A percentile compares a stretch with the other conserved stretches of the same genome.
phyloP scores from a whole-genome alignment of 2,113 vertebrate genomes.

The Clarias batrachus region DNA sequence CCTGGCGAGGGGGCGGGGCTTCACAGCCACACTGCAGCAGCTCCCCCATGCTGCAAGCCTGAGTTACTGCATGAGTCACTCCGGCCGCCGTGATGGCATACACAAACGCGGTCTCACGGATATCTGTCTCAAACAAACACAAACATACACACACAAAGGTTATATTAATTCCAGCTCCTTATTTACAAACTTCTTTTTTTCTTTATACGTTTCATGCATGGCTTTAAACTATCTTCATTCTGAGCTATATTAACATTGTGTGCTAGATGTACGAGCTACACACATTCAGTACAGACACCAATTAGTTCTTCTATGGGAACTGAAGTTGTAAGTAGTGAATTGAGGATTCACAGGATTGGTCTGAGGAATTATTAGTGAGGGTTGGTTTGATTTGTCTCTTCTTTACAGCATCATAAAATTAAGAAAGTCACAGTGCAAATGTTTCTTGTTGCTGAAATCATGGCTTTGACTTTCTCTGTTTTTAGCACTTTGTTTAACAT shows the following conservation, averaged over 20 bases:
- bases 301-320: background rate
- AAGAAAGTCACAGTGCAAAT: background rate
- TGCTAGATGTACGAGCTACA: background rate
- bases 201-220: background rate
- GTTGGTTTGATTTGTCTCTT: background rate
- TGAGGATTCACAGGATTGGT: background rate
- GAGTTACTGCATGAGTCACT: constrained; percentile 91
- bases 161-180: constrained; percentile 73
- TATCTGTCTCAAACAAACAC: constrained; percentile 73
- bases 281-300: background rate
- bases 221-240: background rate
- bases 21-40: constrained; percentile 93
- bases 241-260: background rate
- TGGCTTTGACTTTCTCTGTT: background rate
- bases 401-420: background rate
- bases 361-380: background rate
- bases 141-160: constrained; percentile 26
- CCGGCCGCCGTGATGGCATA: constrained; percentile 92
- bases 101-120: constrained; percentile 95
- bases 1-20: constrained; percentile 58
- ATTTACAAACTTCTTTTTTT: constrained; percentile 44
- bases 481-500: background rate
- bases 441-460: background rate
- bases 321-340: background rate
- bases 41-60: constrained; percentile 97